Percentiles rank a stretch among this genome's conserved stretches.
phyloP scores from a whole-genome alignment of 2,113 vertebrate species.

The Chaenocephalus aceratus region DNA sequence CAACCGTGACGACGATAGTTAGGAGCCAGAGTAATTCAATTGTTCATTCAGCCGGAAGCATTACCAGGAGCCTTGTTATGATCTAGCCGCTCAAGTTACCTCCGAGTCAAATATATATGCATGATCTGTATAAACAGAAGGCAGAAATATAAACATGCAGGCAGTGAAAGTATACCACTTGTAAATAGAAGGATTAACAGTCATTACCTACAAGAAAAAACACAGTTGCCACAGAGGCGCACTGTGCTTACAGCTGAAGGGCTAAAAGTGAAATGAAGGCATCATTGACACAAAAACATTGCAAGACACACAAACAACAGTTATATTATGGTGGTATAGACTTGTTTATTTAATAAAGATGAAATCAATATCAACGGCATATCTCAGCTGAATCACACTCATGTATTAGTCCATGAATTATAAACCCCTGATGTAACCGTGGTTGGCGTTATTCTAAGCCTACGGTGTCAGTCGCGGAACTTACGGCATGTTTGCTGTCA shows the following conservation, averaged over 20 bases:
- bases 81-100: slow-evolving; percentile 31
- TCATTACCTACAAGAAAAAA: slow-evolving; percentile 26
- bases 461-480: background rate
- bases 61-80: slow-evolving; percentile 38
- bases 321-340: background rate
- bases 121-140: slow-evolving; percentile 33
- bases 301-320: background rate
- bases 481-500: background rate
- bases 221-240: background rate
- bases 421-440: background rate
- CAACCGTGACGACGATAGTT: slow-evolving; percentile 27
- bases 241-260: background rate
- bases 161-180: background rate
- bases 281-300: background rate
- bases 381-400: background rate
- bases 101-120: slow-evolving; percentile 23
- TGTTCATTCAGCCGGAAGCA: slow-evolving; percentile 41
- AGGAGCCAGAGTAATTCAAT: slow-evolving; percentile 35
- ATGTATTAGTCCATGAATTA: background rate
- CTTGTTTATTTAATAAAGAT: background rate
- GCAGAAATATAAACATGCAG: slow-evolving; percentile 13
- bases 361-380: background rate
- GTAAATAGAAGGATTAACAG: slow-evolving; percentile 40
- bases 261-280: background rate
- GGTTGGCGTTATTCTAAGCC: background rate